Evolutionary conservation across 2,888 invertebrate species (phyloP), one percentile per base, ranked within the genome.

Genomic region (Oxytorus armatus): DNA sequence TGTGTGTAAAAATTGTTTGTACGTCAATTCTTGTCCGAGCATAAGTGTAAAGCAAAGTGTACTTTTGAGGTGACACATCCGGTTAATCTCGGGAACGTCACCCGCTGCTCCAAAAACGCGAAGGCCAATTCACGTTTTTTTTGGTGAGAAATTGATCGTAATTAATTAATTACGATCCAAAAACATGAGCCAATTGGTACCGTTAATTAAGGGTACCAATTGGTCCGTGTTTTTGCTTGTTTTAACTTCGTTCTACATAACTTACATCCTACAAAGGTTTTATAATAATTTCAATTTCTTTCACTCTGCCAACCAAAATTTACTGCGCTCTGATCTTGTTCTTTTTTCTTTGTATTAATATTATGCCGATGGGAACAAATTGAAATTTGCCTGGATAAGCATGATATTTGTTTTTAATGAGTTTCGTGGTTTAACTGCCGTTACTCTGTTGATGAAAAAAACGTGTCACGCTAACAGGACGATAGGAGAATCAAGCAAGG

Each of bases 401-500:
- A 61, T 44, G 59, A 36, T 42, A 33, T 44, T 33, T 65, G 21
- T 42, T n/a, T 44, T 36, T 33, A 4, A 4, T 11, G 10, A 23
- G n/a, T 36, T 16, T 25, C 7, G 2, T 8, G 33, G 5, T 36
- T 63, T 53, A 39, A 44, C n/a, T 21, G n/a, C 11, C 49, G 51
- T 49, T 66, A 11, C 11, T 25, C 14, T 18, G 51, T 39, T 53
- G 18, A 68, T 25, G 29, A 44, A 65, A 39, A 65, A 14, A 14
- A 47, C 44, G 36, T 72, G 39, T 82, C 85, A 85, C 65, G 23
- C 85, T 59, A 83, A 82, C 85, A 88, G 88, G 88, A 87, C 81
- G 82, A 77, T 82, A 82, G 79, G 82, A 61, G 83, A 69, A 66
- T 44, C 10, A 59, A 69, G 16, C 39, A 18, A 36, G 39, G 55